These are phyloP conservation scores for Neosilurus hyrtlii DNA, from an alignment of 2,797 vertebrate species.

Conservation along the genomic window DNA sequence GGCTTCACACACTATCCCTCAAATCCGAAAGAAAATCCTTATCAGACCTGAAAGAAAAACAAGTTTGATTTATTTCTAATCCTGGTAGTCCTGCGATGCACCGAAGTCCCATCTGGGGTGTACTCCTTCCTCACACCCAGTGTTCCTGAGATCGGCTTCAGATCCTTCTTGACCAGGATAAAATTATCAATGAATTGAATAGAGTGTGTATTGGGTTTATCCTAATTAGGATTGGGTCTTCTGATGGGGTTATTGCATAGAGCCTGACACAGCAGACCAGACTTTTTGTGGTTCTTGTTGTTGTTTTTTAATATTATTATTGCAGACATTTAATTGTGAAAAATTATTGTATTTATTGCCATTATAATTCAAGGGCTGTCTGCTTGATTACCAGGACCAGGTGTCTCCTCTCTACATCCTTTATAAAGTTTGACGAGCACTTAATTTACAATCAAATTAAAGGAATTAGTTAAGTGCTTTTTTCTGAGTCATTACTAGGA, in stretches of 20 bases:
- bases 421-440: background rate
- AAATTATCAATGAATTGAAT: background rate
- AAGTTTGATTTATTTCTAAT: conserved; percentile 21
- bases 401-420: background rate
- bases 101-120: background rate
- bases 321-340: background rate
- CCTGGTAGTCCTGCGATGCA: conserved; percentile 6
- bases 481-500: conserved; percentile 9
- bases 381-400: conserved; percentile 8
- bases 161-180: no score
- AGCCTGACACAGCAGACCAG: background rate
- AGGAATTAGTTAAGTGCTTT: conserved; percentile 5
- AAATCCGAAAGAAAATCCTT: conserved; percentile 24
- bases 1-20: conserved; percentile 29
- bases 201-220: background rate
- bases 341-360: background rate
- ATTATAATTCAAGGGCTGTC: background rate
- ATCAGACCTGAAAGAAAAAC: conserved; percentile 36
- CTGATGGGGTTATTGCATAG: background rate
- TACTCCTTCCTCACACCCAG: background rate
- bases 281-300: background rate
- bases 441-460: background rate
- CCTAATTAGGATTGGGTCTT: background rate
- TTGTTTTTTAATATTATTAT: background rate
- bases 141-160: background rate